Conservation (phyloP, 2,888 invertebrate genomes). For the Drosophila dives region DNA sequence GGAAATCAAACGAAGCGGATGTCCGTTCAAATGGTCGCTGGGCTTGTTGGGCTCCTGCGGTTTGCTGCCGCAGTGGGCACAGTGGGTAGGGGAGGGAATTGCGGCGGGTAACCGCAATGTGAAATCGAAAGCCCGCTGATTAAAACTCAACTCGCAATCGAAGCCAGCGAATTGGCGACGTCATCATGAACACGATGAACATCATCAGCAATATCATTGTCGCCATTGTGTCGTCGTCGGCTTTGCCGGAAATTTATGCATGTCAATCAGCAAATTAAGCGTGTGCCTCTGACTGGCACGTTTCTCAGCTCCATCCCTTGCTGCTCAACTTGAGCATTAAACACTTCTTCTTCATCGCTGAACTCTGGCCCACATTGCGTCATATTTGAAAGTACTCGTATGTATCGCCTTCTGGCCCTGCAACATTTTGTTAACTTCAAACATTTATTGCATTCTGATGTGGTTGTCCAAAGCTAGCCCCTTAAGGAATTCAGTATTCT, state of each 20-base stretch:
- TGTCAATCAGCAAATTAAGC: conserved; percentile 72
- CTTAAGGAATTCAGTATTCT: conserved; percentile 30
- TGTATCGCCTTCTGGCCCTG: conserved; percentile 49
- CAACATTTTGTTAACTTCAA: conserved; percentile 70
- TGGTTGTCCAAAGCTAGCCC: conserved; percentile 37
- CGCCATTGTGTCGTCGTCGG: conserved; percentile 61
- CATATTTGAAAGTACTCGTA: conserved; percentile 42
- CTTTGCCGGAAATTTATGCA: conserved; percentile 77
- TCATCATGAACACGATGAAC: conserved; percentile 12
- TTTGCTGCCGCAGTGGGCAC: neutral
- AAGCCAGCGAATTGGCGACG: conserved; percentile 7
- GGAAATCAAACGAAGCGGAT: conserved; percentile 79
- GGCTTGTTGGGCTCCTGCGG: conserved; percentile 33
- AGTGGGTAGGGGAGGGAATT: neutral
- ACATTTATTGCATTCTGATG: conserved; percentile 72
- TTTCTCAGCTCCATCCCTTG: conserved; percentile 11
- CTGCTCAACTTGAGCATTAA: neutral
- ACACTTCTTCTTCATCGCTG: conserved; percentile 2
- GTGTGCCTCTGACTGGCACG: conserved; percentile 53
- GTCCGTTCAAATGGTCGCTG: conserved; percentile 72
- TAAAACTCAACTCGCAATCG: conserved; percentile 66
- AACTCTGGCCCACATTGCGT: conserved; percentile 42
- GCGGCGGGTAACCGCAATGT: conserved; percentile 66
- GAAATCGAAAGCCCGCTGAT: conserved; percentile 78
- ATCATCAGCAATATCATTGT: conserved; percentile 24